phyloP scores from a whole-genome alignment of 2,797 vertebrate species.

The Sebastes iracundus region DNA sequence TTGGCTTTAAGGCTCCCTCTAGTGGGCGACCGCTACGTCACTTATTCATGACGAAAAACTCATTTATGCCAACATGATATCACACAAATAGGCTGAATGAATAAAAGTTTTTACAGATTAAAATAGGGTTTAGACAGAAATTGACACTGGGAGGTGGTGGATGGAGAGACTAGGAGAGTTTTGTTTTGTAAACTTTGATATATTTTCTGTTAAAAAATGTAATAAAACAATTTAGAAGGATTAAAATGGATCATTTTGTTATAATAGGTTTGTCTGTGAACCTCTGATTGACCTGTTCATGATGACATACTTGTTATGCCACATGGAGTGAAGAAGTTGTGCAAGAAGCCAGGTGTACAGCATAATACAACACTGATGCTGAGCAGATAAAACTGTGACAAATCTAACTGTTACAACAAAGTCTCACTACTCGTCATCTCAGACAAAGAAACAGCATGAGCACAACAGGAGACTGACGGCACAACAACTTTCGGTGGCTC shows the following conservation, averaged over 20 bases:
- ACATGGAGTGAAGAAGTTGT: neutral
- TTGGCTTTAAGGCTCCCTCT: slow-evolving; percentile 62
- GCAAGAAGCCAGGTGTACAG: slow-evolving; percentile 28
- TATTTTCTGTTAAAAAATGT: neutral
- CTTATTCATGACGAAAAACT: neutral
- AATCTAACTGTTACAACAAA: slow-evolving; percentile 31
- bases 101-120: neutral
- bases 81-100: neutral
- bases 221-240: neutral
- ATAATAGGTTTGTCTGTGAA: neutral
- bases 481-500: slow-evolving; percentile 45
- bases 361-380: slow-evolving; percentile 27
- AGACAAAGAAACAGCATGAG: slow-evolving; percentile 56
- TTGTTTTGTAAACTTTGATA: neutral
- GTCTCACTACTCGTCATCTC: slow-evolving; percentile 15
- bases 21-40: slow-evolving; percentile 25
- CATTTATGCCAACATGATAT: neutral
- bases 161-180: rapidly evolving
- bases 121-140: neutral
- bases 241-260: neutral
- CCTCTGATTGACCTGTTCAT: neutral
- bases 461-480: slow-evolving; percentile 63
- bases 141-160: neutral
- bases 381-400: slow-evolving; percentile 35
- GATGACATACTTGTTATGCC: slow-evolving; percentile 1